phyloP scores from a whole-genome alignment of 2,113 vertebrate genomes.

The Mesoclemmys tuberculata region DNA sequence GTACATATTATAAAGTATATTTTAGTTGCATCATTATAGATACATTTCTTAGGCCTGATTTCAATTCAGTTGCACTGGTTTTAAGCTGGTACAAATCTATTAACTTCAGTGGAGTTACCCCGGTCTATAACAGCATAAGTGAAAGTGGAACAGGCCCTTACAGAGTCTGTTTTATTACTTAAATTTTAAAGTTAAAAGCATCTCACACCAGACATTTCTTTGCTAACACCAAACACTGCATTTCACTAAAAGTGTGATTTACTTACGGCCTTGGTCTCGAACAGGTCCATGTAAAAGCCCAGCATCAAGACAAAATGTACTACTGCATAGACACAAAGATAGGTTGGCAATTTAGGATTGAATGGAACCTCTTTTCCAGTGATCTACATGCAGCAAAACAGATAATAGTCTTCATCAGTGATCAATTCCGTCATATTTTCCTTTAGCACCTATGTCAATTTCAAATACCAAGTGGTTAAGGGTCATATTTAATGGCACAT shows the following conservation, averaged over 20 bases:
- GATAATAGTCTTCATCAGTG: background rate
- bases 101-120: background rate
- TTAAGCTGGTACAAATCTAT: background rate
- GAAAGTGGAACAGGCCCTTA: background rate
- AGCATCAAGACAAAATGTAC: constrained; percentile 85
- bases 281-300: constrained; percentile 83
- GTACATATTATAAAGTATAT: background rate
- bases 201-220: background rate
- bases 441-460: background rate
- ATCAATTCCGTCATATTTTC: background rate
- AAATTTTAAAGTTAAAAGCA: background rate
- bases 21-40: background rate
- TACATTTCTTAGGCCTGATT: background rate
- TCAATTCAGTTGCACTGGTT: background rate
- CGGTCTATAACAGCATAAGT: background rate
- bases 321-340: constrained; percentile 79
- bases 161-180: background rate
- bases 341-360: constrained; percentile 73
- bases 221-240: background rate
- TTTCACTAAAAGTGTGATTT: background rate
- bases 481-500: background rate
- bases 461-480: background rate
- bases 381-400: constrained; percentile 77
- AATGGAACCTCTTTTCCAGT: constrained; percentile 86
- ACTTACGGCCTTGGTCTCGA: constrained; percentile 84